Conservation (phyloP, 2,888 invertebrate species). For the Pseudococcus viburni region DNA sequence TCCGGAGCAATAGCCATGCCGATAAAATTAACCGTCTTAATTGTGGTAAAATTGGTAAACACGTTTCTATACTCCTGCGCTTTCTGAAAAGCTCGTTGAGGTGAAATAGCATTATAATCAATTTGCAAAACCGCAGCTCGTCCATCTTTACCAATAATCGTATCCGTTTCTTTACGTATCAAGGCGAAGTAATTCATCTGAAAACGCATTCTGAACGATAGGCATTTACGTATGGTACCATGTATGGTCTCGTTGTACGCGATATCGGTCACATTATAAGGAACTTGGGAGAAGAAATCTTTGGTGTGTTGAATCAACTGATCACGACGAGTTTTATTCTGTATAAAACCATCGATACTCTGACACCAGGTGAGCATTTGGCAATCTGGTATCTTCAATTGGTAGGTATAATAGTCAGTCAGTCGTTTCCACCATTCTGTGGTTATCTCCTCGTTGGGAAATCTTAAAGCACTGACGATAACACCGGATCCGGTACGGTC, state of each 20-base stretch:
- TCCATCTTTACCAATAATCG: background rate
- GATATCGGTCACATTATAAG: background rate
- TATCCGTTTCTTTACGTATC: conserved; percentile 25
- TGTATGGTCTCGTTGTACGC: background rate
- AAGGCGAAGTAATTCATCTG: conserved; percentile 20
- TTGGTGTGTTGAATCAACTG: background rate
- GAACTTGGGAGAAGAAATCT: background rate
- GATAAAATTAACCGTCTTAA: conserved; percentile 29
- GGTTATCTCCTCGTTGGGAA: background rate
- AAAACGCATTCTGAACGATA: conserved; percentile 27
- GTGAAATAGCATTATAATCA: background rate
- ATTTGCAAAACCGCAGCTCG: conserved; percentile 7
- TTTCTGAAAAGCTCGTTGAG: background rate
- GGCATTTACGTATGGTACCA: conserved; percentile 19
- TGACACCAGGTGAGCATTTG: conserved; percentile 12
- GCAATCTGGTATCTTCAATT: background rate
- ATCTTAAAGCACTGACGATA: background rate
- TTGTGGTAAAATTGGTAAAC: background rate
- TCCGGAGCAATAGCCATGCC: background rate
- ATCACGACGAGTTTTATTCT: background rate
- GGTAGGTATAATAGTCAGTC: background rate
- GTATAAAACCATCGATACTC: background rate
- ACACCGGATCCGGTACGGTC: conserved; percentile 6
- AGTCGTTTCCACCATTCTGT: conserved; percentile 37
- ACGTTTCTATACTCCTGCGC: conserved; percentile 14